These are phyloP conservation scores for Sylvia atricapilla DNA, from an alignment of 2,113 vertebrate species.

Conservation along the genomic window DNA sequence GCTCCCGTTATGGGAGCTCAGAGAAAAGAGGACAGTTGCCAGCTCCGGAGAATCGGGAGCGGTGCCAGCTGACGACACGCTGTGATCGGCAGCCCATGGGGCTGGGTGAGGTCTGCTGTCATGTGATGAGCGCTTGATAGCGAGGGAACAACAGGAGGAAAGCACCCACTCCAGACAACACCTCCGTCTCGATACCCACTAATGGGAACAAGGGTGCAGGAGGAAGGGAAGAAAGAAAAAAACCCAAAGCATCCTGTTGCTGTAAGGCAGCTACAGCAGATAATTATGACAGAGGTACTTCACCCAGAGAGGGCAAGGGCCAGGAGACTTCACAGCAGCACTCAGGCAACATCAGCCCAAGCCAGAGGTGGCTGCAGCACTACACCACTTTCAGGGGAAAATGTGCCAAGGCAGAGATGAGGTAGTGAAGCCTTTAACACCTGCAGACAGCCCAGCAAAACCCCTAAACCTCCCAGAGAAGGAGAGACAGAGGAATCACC, in stretches of 20 bases:
- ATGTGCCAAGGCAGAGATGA: neutral
- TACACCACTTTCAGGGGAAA: neutral
- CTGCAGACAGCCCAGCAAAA: neutral
- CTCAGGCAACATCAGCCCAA: neutral
- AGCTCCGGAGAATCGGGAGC: neutral
- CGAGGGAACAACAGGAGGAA: neutral
- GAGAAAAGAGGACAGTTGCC: constrained; percentile 43
- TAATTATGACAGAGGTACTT: neutral
- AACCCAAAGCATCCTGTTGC: neutral
- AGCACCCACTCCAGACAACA: neutral
- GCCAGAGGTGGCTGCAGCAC: neutral
- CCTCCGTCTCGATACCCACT: neutral
- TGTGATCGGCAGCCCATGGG: neutral
- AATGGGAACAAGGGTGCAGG: neutral
- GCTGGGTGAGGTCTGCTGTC: constrained; percentile 9
- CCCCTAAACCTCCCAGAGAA: neutral
- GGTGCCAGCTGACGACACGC: neutral
- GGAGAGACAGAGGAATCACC: neutral
- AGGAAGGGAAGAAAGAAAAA: neutral
- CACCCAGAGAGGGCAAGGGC: neutral
- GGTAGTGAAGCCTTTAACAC: neutral
- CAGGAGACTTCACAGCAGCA: neutral
- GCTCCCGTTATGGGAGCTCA: constrained; percentile 44
- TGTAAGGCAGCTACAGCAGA: neutral
- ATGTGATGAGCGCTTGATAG: neutral